phyloP scores from a whole-genome alignment of 2,888 invertebrate species.

The Cenopis cana region DNA sequence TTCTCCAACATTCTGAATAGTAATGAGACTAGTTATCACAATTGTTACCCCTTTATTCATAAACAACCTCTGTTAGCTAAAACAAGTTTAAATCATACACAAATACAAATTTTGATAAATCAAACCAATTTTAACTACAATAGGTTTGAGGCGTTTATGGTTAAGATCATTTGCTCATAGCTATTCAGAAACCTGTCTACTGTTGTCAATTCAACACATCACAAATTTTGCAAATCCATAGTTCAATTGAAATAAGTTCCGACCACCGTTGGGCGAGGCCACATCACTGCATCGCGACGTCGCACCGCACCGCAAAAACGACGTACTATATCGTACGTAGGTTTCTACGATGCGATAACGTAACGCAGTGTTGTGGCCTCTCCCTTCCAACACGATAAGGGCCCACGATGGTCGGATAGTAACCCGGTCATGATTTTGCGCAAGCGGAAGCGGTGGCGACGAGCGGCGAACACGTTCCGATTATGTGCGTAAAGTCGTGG shows the following conservation, averaged over 20 bases:
- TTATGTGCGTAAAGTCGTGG: slow-evolving; percentile 1
- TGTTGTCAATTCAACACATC: slow-evolving; percentile 1
- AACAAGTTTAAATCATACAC: not conserved
- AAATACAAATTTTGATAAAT: not conserved
- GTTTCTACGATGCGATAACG: no score
- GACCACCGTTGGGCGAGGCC: not conserved
- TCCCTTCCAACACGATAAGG: not conserved
- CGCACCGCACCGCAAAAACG: no score
- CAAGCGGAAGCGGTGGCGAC: not conserved
- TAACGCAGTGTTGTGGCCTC: no score
- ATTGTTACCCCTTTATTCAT: not conserved
- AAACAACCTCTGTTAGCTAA: not conserved
- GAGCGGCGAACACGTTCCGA: not conserved
- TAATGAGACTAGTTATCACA: not conserved
- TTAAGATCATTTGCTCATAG: not conserved
- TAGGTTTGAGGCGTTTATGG: not conserved
- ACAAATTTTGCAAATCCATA: not conserved
- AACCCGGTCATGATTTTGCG: slow-evolving; percentile 1
- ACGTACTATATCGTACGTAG: no score
- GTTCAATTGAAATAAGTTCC: no score
- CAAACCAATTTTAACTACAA: not conserved
- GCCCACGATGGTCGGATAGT: not conserved
- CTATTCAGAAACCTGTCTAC: not conserved
- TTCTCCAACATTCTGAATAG: not conserved
- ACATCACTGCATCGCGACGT: no score